Conservation (phyloP, 2,797 vertebrate species). For the Phrynocephalus forsythii region DNA sequence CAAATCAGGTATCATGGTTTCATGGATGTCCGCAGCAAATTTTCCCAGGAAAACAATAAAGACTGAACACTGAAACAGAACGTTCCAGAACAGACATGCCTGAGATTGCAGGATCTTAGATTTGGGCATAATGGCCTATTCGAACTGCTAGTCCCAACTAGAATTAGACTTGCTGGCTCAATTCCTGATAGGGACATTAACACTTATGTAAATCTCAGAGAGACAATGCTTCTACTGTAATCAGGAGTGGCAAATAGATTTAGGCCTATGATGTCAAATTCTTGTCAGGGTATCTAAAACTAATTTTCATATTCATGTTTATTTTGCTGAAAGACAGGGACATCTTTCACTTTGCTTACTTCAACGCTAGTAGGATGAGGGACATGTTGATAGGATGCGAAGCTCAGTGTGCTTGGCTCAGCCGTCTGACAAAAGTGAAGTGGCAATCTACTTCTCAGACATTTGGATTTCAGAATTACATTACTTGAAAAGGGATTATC, state of each 20-base stretch:
- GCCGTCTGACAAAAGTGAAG: constrained; percentile 4
- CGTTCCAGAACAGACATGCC: background rate
- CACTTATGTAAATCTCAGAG: no score
- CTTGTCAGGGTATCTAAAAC: background rate
- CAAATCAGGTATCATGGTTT: background rate
- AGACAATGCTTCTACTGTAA: no score
- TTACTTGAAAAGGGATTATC: constrained; percentile 8
- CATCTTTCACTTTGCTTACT: background rate
- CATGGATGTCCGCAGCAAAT: background rate
- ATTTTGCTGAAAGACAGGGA: background rate
- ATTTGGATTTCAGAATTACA: background rate
- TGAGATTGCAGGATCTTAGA: background rate
- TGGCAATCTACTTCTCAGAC: background rate
- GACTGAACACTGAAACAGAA: background rate
- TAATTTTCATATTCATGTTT: background rate
- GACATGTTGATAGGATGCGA: no score
- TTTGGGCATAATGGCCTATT: background rate
- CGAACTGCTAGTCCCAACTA: no score
- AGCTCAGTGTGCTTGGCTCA: background rate
- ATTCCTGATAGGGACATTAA: no score
- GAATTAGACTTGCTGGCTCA: no score
- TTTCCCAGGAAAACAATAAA: background rate
- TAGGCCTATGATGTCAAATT: no score
- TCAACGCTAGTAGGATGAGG: background rate
- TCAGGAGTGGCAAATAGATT: no score